phyloP scores from a whole-genome alignment of 2,113 vertebrate species.

The Ammodytes dubius region DNA sequence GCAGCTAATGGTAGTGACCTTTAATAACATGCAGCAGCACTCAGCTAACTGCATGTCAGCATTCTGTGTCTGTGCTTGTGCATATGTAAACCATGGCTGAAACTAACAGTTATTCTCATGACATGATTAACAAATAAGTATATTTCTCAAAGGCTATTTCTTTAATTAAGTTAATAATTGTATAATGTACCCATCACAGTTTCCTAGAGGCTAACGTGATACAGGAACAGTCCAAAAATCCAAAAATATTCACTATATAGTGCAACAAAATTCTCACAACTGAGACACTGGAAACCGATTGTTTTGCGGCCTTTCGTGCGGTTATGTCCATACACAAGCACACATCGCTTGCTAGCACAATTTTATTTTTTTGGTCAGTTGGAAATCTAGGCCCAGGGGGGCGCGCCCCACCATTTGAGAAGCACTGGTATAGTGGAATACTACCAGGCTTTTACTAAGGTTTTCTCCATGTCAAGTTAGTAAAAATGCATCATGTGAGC shows the following conservation, averaged over 20 bases:
- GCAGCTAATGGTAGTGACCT: constrained; percentile 28
- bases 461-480: not conserved
- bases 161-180: not conserved
- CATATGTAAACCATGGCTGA: not conserved
- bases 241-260: not conserved
- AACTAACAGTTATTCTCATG: not conserved
- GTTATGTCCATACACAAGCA: no score
- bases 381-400: no score
- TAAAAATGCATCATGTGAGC: not conserved
- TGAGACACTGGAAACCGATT: not conserved
- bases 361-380: no score
- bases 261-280: not conserved
- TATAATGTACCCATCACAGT: not conserved
- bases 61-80: not conserved
- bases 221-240: not conserved
- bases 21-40: constrained; percentile 16
- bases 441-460: not conserved
- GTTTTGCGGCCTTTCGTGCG: no score
- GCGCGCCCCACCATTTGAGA: no score
- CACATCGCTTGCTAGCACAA: no score
- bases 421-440: not conserved
- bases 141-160: not conserved
- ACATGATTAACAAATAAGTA: not conserved
- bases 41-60: constrained; percentile 5
- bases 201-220: not conserved